Percentiles rank a stretch among this genome's conserved stretches.
Evolutionary conservation across 2,797 vertebrate genomes (phyloP).

Genomic region (Clamator glandarius): DNA sequence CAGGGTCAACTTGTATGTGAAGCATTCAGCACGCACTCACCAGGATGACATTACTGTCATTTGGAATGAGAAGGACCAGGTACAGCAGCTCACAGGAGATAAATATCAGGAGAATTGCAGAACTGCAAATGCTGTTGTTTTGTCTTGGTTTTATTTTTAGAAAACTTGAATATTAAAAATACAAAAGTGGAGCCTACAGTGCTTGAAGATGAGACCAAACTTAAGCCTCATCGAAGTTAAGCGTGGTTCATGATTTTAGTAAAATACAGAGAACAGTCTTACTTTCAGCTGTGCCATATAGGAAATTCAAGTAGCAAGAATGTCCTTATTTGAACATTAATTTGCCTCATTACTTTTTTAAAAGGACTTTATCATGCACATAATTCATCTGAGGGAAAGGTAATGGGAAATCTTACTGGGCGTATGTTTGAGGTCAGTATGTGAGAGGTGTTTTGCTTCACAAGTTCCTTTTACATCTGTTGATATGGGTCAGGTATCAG

Average conservation of each 20-base stretch:
- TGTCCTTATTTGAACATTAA: background rate
- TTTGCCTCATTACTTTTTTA: background rate
- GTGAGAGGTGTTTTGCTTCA: background rate
- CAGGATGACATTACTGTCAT: conserved; percentile 72
- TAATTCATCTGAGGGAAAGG: background rate
- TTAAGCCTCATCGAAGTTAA: background rate
- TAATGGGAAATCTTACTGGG: background rate
- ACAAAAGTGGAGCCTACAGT: background rate
- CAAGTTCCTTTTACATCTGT: background rate
- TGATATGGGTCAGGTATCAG: conserved; percentile 71
- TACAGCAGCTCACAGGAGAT: conserved; percentile 65
- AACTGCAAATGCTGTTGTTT: background rate
- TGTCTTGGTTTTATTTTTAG: background rate
- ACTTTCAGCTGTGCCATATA: background rate
- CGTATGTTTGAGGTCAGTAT: background rate
- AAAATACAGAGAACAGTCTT: background rate
- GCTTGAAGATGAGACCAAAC: background rate
- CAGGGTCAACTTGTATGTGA: conserved; percentile 70
- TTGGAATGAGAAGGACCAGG: conserved; percentile 80
- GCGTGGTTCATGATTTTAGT: background rate
- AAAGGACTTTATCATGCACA: background rate
- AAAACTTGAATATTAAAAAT: background rate
- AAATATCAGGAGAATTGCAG: background rate
- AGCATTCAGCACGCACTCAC: conserved; percentile 67
- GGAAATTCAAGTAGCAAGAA: background rate